These are phyloP conservation scores for Morinoia aosen DNA, from an alignment of 2,888 invertebrate species.

Conservation along the genomic window DNA sequence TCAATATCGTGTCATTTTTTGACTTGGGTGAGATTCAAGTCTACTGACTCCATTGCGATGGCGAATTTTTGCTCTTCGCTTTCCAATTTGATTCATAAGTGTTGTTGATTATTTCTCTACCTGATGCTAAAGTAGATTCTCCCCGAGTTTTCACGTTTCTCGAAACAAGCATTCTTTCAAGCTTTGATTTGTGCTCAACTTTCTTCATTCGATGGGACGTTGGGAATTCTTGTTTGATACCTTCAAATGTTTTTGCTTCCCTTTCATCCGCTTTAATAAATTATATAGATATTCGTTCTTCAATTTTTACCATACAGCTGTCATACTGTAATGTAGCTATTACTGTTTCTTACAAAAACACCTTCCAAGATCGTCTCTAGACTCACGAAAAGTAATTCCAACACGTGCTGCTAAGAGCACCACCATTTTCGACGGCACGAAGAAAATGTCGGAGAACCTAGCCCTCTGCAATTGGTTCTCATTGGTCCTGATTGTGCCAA, in stretches of 20 bases:
- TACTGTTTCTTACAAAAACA: neutral
- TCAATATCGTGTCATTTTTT: no score
- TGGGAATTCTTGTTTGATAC: no score
- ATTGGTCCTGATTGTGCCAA: conserved; percentile 48
- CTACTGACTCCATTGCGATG: no score
- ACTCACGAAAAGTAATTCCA: neutral
- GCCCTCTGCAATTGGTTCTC: conserved; percentile 23
- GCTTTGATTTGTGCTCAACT: no score
- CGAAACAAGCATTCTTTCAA: no score
- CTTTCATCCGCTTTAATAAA: neutral
- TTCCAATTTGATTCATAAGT: no score
- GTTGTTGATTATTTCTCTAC: no score
- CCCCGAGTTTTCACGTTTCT: no score
- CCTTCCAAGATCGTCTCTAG: neutral
- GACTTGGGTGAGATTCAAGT: no score
- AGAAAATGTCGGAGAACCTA: neutral
- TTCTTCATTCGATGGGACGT: no score
- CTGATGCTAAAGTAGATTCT: no score
- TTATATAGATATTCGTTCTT: neutral
- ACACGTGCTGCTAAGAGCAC: neutral
- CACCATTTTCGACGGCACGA: neutral
- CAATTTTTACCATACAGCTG: neutral
- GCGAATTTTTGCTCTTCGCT: no score
- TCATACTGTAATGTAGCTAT: neutral
- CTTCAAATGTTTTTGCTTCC: neutral